phyloP scores from a whole-genome alignment of 1,140 invertebrate genomes.

The Halesus radiatus region DNA sequence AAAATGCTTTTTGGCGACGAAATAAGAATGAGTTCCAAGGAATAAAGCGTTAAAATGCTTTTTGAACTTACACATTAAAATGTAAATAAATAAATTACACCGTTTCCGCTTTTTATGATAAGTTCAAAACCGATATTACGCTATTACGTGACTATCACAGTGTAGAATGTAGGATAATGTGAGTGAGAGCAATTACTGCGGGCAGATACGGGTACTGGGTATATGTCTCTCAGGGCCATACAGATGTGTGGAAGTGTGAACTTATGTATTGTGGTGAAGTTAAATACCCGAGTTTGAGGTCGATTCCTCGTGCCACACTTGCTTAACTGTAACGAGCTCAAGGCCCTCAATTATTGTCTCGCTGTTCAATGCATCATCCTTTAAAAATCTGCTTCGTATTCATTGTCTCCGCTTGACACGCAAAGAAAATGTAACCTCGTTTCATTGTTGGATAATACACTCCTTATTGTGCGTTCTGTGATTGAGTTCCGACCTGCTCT shows the following conservation, averaged over 20 bases:
- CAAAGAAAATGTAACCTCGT: background rate
- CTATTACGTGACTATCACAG: background rate
- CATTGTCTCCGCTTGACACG: background rate
- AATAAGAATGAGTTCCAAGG: too few relatives aligned
- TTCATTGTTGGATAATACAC: background rate
- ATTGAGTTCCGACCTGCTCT: too few relatives aligned
- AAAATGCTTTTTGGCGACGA: too few relatives aligned
- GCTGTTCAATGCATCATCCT: conserved; percentile 20
- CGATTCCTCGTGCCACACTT: conserved; percentile 11
- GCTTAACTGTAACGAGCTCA: conserved; percentile 12
- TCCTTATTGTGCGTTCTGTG: too few relatives aligned
- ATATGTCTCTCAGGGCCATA: background rate
- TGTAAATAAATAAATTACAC: too few relatives aligned
- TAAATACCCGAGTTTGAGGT: conserved; percentile 9
- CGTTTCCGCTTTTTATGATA: too few relatives aligned
- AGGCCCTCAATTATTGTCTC: conserved; percentile 5
- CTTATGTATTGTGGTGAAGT: background rate
- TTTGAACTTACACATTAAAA: too few relatives aligned
- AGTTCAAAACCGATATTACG: background rate
- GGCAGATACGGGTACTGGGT: background rate
- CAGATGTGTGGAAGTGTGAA: background rate
- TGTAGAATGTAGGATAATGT: background rate
- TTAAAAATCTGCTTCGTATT: background rate
- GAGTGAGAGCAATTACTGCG: background rate
- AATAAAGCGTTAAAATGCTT: too few relatives aligned